A percentile compares a stretch with the other conserved stretches of the same genome.
phyloP scores from a whole-genome alignment of 2,888 invertebrate species.

The Danaus chrysippus region DNA sequence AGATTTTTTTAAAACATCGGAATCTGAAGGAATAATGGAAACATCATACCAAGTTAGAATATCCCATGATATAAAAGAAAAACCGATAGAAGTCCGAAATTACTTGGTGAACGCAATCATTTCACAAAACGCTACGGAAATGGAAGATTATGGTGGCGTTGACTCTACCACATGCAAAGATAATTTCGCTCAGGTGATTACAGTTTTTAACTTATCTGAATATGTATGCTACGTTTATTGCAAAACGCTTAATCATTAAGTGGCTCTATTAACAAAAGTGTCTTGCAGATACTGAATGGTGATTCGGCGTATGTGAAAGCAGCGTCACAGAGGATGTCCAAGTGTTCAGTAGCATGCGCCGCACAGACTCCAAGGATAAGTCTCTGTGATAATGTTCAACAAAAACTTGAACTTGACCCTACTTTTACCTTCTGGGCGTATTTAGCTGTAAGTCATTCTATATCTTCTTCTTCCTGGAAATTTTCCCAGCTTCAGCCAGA shows the following conservation, averaged over 20 bases:
- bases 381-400: slow-evolving; percentile 80
- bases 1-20: slow-evolving; percentile 52
- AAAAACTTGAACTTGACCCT: slow-evolving; percentile 81
- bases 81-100: slow-evolving; percentile 46
- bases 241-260: neutral
- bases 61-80: slow-evolving; percentile 50
- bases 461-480: neutral
- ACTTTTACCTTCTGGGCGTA: slow-evolving; percentile 86
- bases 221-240: slow-evolving; percentile 1
- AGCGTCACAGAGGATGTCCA: slow-evolving; percentile 53
- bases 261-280: slow-evolving; percentile 19
- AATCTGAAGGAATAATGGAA: slow-evolving; percentile 40
- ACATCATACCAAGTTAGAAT: slow-evolving; percentile 51
- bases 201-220: slow-evolving; percentile 3
- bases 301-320: slow-evolving; percentile 51
- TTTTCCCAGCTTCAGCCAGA: too few species aligned
- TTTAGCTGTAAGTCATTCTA: slow-evolving; percentile 73
- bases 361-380: slow-evolving; percentile 75
- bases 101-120: slow-evolving; percentile 61
- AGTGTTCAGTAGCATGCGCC: slow-evolving; percentile 80
- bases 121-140: slow-evolving; percentile 43
- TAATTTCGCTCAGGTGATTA: slow-evolving; percentile 51
- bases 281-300: slow-evolving; percentile 38
- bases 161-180: slow-evolving; percentile 57
- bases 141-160: slow-evolving; percentile 49